Base-by-base conservation (phyloP, 2,113 vertebrate genomes). In the Leiothrix lutea region DNA sequence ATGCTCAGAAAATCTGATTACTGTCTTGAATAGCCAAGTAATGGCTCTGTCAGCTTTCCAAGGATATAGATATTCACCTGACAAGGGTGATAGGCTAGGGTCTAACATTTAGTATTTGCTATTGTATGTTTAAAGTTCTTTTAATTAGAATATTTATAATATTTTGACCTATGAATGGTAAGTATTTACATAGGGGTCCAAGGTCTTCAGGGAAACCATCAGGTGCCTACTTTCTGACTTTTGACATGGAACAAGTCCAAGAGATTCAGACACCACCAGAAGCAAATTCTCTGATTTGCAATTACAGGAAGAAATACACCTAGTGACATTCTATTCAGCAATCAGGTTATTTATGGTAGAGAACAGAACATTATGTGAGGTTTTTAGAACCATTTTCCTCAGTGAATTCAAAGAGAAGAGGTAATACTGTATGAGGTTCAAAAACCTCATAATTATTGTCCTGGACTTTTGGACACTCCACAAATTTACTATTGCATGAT, bases 1-100 rank as follows among this genome's bases (percentile, higher is more conserved):
- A 97, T 97, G 96, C 96, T 98, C 93, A 94, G 92, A 96, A 94
- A 98, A 98, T 98, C 94, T 98, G 98, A 98, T 98, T 98, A 97
- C 97, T 86, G 62, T 97, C 94, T 95, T 97, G 95, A 98, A 98
- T 97, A 98, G 96, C 91, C 92, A 95, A 97, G 96, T 97, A 97
- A 98, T 97, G 95, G 94, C 86, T 97, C 90, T 97, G 97, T 94
- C 94, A 97, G 60, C 90, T 97, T 98, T 97, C 96, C 96, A 94
- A 93, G 86, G 83, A 96, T 96, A 95, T 92, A 96, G 92, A 91
- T 97, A 96, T 92, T 88, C 95, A 97, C 94, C 97, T 96, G 94
- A 96, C 80, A 97, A 94, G 35, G 77, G 62, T 94, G 90, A 74
- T 93, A 94, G 61, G 60, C 51, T 90, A 72, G 69, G 23, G 29